Percentiles rank a stretch among this genome's conserved stretches.
phyloP scores from a whole-genome alignment of 2,113 vertebrate species.

The Boleophthalmus pectinirostris region DNA sequence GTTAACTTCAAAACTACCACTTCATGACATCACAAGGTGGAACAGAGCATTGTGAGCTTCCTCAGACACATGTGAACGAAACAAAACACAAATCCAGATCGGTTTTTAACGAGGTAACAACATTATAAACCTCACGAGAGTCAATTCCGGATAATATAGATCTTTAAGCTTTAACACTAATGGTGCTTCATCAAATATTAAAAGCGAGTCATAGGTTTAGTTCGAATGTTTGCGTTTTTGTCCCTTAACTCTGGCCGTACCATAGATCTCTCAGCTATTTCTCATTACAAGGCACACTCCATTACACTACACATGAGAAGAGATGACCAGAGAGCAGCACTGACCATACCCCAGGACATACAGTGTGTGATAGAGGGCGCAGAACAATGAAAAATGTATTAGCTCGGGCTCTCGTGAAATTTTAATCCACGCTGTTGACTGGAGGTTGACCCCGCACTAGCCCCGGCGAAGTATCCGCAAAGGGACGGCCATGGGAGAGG shows the following conservation, averaged over 20 bases:
- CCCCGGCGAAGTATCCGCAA: conserved; percentile 54
- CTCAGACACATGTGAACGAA: too few species aligned
- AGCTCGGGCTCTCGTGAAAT: conserved; percentile 58
- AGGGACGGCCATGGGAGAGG: conserved; percentile 32
- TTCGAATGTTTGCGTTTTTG: neutral
- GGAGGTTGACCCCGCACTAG: conserved; percentile 68
- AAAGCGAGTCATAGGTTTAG: conserved; percentile 1
- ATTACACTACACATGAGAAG: conserved; percentile 6
- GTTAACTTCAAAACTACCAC: too few species aligned
- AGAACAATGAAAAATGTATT: conserved; percentile 74
- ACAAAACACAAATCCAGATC: too few species aligned
- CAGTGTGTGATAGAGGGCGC: conserved; percentile 46
- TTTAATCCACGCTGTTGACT: conserved; percentile 74
- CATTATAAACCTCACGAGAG: too few species aligned
- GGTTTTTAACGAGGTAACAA: too few species aligned
- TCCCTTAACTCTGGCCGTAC: conserved; percentile 2
- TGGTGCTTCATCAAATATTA: neutral
- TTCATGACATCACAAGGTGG: too few species aligned
- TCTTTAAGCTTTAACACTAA: neutral
- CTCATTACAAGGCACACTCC: conserved; percentile 24
- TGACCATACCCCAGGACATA: conserved; percentile 37
- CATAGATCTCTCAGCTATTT: conserved; percentile 22
- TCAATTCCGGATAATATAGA: neutral
- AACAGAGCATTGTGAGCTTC: too few species aligned
- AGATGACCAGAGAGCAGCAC: conserved; percentile 23